Evolutionary conservation across 1,140 invertebrate genomes (phyloP).

Genomic region (Cydia fagiglandana): DNA sequence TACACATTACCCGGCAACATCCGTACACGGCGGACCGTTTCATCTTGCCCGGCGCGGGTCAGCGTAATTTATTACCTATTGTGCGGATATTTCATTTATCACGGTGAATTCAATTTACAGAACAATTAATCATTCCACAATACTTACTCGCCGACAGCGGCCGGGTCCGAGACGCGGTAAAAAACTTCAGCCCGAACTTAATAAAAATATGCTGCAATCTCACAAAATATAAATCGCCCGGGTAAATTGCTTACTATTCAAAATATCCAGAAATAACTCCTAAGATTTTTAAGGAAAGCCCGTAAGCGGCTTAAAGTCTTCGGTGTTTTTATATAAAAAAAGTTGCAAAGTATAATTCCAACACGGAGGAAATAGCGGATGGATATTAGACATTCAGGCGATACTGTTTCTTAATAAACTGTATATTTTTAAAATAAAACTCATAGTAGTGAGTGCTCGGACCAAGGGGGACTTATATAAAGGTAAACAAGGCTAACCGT

Average conservation of each 20-base stretch:
- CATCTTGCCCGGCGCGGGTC: conserved; percentile 71
- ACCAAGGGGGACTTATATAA: no score
- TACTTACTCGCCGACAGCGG: conserved; percentile 71
- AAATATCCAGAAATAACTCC: background rate
- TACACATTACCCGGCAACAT: conserved; percentile 62
- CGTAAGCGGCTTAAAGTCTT: conserved; percentile 1
- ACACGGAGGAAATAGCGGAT: background rate
- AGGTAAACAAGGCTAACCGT: no score
- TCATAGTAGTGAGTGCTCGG: no score
- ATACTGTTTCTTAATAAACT: no score
- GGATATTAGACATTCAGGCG: background rate
- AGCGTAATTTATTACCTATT: conserved; percentile 78
- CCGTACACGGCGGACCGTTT: conserved; percentile 65
- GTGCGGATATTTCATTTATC: conserved; percentile 78
- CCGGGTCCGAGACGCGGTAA: conserved; percentile 44
- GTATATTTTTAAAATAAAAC: no score
- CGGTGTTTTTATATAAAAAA: background rate
- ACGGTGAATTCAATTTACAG: conserved; percentile 77
- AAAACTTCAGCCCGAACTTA: conserved; percentile 35
- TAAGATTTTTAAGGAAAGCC: background rate
- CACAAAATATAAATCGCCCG: conserved; percentile 23
- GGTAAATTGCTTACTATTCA: conserved; percentile 17
- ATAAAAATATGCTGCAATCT: conserved; percentile 38
- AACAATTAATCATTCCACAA: conserved; percentile 77
- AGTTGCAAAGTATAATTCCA: background rate